A percentile compares a stretch with the other conserved stretches of the same genome.
phyloP scores from a whole-genome alignment of 2,797 vertebrate genomes.

The Falco novaeseelandiae region DNA sequence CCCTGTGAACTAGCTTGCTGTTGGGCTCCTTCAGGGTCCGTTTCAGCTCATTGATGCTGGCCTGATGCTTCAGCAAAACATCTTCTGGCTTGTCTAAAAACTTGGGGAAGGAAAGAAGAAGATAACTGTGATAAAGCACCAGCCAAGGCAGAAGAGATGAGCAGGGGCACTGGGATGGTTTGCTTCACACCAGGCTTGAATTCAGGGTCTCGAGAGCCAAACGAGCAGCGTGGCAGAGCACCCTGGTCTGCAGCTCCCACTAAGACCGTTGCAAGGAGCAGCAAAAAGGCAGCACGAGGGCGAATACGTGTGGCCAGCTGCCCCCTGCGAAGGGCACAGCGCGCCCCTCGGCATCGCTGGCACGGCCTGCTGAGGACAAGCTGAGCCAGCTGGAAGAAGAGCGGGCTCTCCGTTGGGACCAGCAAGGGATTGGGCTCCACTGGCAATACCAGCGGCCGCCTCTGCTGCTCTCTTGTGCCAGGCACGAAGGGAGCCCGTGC shows the following conservation, averaged over 20 bases:
- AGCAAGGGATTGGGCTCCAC: neutral
- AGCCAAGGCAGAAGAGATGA: neutral
- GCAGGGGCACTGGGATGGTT: neutral
- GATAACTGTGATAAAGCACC: neutral
- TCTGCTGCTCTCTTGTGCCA: neutral
- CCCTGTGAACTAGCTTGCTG: conserved; percentile 91
- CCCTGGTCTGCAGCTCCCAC: neutral
- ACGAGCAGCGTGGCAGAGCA: neutral
- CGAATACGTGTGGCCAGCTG: fast-evolving
- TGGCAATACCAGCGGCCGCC: neutral
- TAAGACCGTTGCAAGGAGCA: neutral
- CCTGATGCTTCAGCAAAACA: conserved; percentile 96
- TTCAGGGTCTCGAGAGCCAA: neutral
- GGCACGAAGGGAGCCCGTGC: neutral
- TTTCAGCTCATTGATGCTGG: conserved; percentile 99
- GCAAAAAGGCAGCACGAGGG: neutral
- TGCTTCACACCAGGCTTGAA: neutral
- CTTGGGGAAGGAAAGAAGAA: conserved; percentile 71
- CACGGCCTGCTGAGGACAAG: neutral
- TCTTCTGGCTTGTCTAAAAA: conserved; percentile 98
- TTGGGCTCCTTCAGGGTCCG: conserved; percentile 94
- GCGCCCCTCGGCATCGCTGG: neutral
- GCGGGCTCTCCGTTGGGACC: neutral
- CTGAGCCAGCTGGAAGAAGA: neutral
- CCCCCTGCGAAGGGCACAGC: neutral